Evolutionary conservation across 2,113 vertebrate genomes (phyloP), one percentile per base, ranked within the genome.

Genomic region (Arvicanthis niloticus): DNA sequence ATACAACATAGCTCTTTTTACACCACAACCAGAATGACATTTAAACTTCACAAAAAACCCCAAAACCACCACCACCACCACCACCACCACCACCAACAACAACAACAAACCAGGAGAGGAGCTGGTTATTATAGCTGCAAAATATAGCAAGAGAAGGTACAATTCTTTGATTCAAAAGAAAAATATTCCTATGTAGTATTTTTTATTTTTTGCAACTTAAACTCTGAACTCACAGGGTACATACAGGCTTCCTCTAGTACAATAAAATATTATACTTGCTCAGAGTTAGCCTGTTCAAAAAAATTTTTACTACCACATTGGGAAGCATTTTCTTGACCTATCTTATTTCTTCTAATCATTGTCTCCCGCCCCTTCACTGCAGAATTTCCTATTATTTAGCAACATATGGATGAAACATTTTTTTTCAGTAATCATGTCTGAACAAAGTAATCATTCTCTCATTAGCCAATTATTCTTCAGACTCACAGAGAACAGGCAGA

Each of bases 291-390:
- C 98, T 98, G 97, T 98, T 92, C 98, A 73, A 88, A 51, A 72
- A 98, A 97, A 95, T 45, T 98, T 98, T 96, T 92, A 95, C 97
- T 98, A 98, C 97, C 97, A 98, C 98, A 98, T 98, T 88, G 86
- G 98, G 98, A 98, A 99, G 98, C 98, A 98, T 97, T 98, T 98
- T 98, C 98, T 98, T 96, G 95, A 98, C 98, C 95, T 98, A 98
- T 98, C 98, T 97, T 98, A 98, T 98, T 99, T 99, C 98, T 98
- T 98, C 98, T 99, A 98, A 99, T 99, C 98, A 98, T 98, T 98
- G 98, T 98, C 97, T 98, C 88, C 95, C 87, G 4, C 51, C 68
- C 95, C 93, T 98, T 98, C 97, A 98, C 98, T 96, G 85, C 97
- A 98, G 98, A 98, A 98, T 98, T 98, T 98, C 97, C 97, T 96